Conservation (phyloP, 2,888 invertebrate genomes). For the Cheilosia urbana region DNA sequence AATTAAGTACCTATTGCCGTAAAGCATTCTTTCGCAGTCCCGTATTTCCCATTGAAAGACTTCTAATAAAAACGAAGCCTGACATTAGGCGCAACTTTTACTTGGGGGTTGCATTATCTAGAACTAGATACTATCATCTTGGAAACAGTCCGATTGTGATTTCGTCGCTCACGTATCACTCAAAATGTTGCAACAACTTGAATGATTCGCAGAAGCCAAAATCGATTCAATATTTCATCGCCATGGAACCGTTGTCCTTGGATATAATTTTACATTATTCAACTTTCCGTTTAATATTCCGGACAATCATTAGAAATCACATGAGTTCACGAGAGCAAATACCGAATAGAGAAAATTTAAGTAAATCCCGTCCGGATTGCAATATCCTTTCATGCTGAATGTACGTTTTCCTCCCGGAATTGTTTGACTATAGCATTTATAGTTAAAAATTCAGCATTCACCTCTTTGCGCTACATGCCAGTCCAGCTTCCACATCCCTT, state of each 20-base stretch:
- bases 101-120: too few relatives aligned
- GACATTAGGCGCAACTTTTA: too few relatives aligned
- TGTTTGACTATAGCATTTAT: slow-evolving; percentile 15
- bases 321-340: not conserved
- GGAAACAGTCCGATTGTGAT: too few relatives aligned
- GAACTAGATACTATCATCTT: too few relatives aligned
- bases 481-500: not conserved
- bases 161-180: too few relatives aligned
- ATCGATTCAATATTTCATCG: too few relatives aligned
- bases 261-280: not conserved
- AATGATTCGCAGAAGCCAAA: too few relatives aligned
- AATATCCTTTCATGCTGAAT: slow-evolving; percentile 11
- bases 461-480: not conserved
- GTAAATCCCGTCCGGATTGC: slow-evolving; percentile 3
- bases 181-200: too few relatives aligned
- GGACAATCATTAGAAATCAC: slow-evolving; percentile 4
- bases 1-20: not conserved
- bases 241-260: not conserved
- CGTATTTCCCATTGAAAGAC: too few relatives aligned
- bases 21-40: not conserved
- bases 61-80: too few relatives aligned
- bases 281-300: not conserved
- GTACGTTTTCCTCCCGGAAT: not conserved
- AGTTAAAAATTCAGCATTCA: slow-evolving; percentile 18
- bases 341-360: slow-evolving; percentile 1